A percentile compares a stretch with the other conserved stretches of the same genome.
Conservation (phyloP, 1,140 invertebrate species). For the Lerema accius region DNA sequence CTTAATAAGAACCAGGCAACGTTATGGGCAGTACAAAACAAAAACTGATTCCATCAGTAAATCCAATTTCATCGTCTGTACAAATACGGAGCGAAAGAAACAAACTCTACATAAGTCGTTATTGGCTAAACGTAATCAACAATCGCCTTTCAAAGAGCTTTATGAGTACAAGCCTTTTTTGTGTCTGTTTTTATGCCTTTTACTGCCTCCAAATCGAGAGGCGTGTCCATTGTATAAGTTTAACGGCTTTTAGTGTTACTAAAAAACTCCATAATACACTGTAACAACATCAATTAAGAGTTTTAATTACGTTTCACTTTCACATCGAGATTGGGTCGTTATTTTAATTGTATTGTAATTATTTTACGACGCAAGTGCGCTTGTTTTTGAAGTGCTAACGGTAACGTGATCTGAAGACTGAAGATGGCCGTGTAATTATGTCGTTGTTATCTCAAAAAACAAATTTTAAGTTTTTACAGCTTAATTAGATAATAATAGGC, state of each 20-base stretch:
- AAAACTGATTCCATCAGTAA: slow-evolving; percentile 1
- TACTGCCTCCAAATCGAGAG: slow-evolving; percentile 24
- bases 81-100: slow-evolving; percentile 13
- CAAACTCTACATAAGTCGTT: slow-evolving; percentile 13
- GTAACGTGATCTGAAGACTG: slow-evolving; percentile 6
- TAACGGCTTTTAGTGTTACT: slow-evolving; percentile 19
- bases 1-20: not conserved
- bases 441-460: not conserved
- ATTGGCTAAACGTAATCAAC: slow-evolving; percentile 21
- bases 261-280: slow-evolving; percentile 22
- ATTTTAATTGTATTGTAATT: slow-evolving; percentile 24
- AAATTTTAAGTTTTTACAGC: too few species aligned
- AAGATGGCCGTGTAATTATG: not conserved
- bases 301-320: slow-evolving; percentile 28
- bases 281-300: slow-evolving; percentile 22
- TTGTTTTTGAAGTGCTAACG: slow-evolving; percentile 20
- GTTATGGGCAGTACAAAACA: slow-evolving; percentile 6
- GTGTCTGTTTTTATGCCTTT: slow-evolving; percentile 10
- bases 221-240: slow-evolving; percentile 28
- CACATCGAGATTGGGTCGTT: slow-evolving; percentile 1
- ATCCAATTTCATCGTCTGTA: slow-evolving; percentile 13
- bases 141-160: slow-evolving; percentile 3
- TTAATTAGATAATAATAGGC: not conserved
- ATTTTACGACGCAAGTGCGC: slow-evolving; percentile 22
- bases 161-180: slow-evolving; percentile 17